Base-by-base conservation (phyloP, 1,140 invertebrate species). In the Leptinotarsa defecta region DNA sequence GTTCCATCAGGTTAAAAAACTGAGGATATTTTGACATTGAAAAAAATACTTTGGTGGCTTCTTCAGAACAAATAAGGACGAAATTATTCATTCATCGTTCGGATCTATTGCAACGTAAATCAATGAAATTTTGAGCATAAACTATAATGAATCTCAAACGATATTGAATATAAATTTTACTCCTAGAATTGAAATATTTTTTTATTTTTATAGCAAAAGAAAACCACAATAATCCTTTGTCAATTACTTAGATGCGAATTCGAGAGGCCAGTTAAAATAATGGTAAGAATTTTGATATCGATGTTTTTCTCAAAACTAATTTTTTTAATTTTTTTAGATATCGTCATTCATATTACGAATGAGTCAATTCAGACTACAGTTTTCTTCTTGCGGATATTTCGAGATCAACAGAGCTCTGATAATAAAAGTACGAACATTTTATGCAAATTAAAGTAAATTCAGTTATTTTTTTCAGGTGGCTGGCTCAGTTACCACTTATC, bases 401-500 rank as follows among this genome's bases (percentile, higher is more conserved):
- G 43, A 73, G 17, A 73, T 73, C n/a, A 48, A 43, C 62, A 48
- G 72, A 20, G 6, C 62, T 15, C 27, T 73, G 64, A 48, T 74
- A 5, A 48, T 20, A 6, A 48, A 24, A 67, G 62, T 67, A 74
- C 48, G 63, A 13, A 48, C 20, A 67, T 52, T 19, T 22, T 13
- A 17, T 67, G 11, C 20, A 74, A n/a, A 6, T 13, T 27, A 19
- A 34, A 22, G 13, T 4, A 3, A 13, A 73, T 34, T 43, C 27
- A 43, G 43, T n/a, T 4, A 49, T 15, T 11, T 27, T 20, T 74
- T 74, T 17, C 24, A 74, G 72, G 48, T 74, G 8, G 49, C 72
- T n/a, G 72, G 72, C 13, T 34, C 72, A 67, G 72, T 74, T 19
- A 74, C 72, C 27, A 74, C 72, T 11, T 74, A 74, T 20, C 11